These are phyloP conservation scores for Clytia hemisphaerica DNA, from an alignment of 30 jellyfish, hydroid and myxozoan species.

Conservation along the genomic window DNA sequence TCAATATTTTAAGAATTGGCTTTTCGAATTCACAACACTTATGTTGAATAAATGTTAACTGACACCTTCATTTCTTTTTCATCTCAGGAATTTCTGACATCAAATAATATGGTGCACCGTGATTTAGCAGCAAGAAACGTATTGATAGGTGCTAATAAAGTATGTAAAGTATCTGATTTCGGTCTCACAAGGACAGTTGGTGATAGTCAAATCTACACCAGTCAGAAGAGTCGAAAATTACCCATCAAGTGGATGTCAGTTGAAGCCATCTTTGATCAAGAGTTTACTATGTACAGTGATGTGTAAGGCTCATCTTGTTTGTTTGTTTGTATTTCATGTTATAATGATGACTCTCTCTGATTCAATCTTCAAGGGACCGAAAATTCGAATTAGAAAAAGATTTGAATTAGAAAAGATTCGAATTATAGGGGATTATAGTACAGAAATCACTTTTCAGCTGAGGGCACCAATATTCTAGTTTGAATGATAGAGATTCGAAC, in stretches of 20 bases:
- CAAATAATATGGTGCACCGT: conserved; percentile 71
- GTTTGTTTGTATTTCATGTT: not conserved
- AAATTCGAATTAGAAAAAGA: no score
- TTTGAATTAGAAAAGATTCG: no score
- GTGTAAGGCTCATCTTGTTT: conserved; percentile 47
- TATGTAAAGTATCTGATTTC: conserved; percentile 76
- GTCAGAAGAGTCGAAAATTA: conserved; percentile 54
- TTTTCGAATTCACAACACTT: no score
- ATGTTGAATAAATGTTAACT: no score
- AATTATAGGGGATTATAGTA: no score
- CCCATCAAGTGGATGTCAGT: conserved; percentile 97
- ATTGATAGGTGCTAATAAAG: conserved; percentile 66
- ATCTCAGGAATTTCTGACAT: conserved; percentile 67
- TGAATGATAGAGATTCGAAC: no score
- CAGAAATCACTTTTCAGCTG: no score
- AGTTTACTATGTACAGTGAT: conserved; percentile 69
- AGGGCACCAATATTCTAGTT: no score
- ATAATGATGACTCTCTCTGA: no score
- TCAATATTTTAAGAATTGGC: no score
- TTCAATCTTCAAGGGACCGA: no score
- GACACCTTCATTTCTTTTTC: not conserved
- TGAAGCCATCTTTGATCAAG: conserved; percentile 88
- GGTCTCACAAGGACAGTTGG: conserved; percentile 70
- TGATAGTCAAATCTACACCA: conserved; percentile 64
- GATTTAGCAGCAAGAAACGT: conserved; percentile 95